Conservation (phyloP, 2,113 vertebrate species). For the Gopherus evgoodei region DNA sequence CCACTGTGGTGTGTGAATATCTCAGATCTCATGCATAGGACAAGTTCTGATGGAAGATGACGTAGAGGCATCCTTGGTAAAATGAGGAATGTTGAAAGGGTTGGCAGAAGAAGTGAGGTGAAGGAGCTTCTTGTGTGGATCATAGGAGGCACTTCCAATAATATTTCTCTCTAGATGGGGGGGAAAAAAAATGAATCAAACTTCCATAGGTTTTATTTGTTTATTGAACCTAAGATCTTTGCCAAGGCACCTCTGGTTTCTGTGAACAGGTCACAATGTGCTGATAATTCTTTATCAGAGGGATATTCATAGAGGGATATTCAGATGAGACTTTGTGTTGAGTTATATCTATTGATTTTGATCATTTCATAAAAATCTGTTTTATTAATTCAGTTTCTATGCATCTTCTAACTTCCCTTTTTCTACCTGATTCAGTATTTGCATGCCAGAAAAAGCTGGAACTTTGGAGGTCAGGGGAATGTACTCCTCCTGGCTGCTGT, state of each 20-base stretch:
- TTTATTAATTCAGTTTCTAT: too few relatives aligned
- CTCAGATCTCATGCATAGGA: fast-evolving
- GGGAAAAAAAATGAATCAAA: not conserved
- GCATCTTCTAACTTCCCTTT: too few relatives aligned
- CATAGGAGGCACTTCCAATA: not conserved
- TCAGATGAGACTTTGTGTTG: not conserved
- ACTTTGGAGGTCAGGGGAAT: too few relatives aligned
- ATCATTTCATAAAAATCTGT: too few relatives aligned
- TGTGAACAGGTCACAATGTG: not conserved
- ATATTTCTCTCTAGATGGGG: not conserved
- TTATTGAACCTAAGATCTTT: not conserved
- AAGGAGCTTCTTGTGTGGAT: not conserved
- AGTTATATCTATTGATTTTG: too few relatives aligned
- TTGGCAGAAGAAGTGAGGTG: not conserved
- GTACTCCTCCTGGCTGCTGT: not conserved
- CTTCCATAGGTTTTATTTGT: not conserved
- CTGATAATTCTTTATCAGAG: not conserved
- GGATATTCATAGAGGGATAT: not conserved
- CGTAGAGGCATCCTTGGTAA: not conserved
- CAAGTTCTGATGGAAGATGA: not conserved
- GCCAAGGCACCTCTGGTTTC: not conserved
- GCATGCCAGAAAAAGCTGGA: too few relatives aligned
- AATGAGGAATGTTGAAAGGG: not conserved
- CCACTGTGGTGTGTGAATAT: not conserved
- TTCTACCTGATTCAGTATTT: too few relatives aligned